Evolutionary conservation across 2,113 vertebrate species (phyloP).

Genomic region (Xiphias gladius): DNA sequence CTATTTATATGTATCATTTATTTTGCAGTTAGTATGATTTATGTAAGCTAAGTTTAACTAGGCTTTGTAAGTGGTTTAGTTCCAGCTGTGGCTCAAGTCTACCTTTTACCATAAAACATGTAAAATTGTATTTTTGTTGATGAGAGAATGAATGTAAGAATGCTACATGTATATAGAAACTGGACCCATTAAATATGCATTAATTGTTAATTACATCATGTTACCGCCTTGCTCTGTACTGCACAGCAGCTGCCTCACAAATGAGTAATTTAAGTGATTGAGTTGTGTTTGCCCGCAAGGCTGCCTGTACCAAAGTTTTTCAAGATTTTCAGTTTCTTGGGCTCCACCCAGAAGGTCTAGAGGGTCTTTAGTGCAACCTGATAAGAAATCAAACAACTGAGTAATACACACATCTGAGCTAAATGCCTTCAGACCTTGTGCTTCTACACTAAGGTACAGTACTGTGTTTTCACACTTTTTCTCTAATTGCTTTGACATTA

Average conservation of each 20-base stretch:
- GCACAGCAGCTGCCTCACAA: neutral
- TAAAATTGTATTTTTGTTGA: conserved; percentile 39
- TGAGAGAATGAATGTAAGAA: conserved; percentile 57
- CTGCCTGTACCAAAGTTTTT: neutral
- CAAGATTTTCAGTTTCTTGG: neutral
- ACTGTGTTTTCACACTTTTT: neutral
- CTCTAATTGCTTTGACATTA: neutral
- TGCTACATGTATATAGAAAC: conserved; percentile 53
- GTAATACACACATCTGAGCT: conserved; percentile 8
- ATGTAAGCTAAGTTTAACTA: conserved; percentile 10
- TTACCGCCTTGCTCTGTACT: neutral
- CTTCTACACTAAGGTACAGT: conserved; percentile 56
- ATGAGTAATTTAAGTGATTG: neutral
- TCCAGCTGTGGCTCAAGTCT: conserved; percentile 33
- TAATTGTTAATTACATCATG: conserved; percentile 45
- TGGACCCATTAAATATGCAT: conserved; percentile 68
- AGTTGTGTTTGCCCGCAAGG: neutral
- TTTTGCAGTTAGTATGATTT: conserved; percentile 28
- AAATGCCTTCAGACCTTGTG: conserved; percentile 39
- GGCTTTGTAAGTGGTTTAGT: conserved; percentile 27
- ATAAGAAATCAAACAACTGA: conserved; percentile 52
- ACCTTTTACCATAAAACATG: conserved; percentile 25
- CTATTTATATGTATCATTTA: conserved; percentile 33
- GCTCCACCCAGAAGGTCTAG: conserved; percentile 63
- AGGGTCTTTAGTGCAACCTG: conserved; percentile 15